phyloP scores from a whole-genome alignment of 2,888 invertebrate genomes.

The Barypeithes pellucidus region DNA sequence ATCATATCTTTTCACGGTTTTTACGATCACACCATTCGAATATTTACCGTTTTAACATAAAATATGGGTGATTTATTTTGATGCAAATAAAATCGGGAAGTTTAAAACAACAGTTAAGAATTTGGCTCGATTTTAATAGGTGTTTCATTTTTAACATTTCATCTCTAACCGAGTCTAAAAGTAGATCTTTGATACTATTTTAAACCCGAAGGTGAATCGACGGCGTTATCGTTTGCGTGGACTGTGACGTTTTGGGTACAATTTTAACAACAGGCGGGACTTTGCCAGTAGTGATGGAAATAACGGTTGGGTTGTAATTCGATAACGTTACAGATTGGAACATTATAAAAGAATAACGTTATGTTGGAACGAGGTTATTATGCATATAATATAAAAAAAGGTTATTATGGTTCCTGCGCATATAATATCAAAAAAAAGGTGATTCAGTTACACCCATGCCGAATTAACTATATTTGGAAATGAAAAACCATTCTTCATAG shows the following conservation, averaged over 20 bases:
- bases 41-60: not conserved
- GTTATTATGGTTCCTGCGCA: too few species aligned
- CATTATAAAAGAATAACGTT: too few species aligned
- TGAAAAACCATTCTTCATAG: too few species aligned
- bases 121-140: constrained; percentile 28
- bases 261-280: constrained; percentile 41
- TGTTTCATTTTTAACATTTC: constrained; percentile 32
- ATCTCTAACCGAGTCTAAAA: constrained; percentile 44
- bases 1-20: not conserved
- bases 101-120: constrained; percentile 11
- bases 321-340: too few species aligned
- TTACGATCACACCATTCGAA: not conserved
- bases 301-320: too few species aligned
- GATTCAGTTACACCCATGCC: too few species aligned
- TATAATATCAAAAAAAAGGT: too few species aligned
- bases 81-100: not conserved
- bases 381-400: too few species aligned
- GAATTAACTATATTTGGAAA: too few species aligned
- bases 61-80: not conserved
- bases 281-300: constrained; percentile 47
- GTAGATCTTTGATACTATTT: constrained; percentile 40
- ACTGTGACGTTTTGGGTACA: constrained; percentile 42
- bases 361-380: too few species aligned
- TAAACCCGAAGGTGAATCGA: constrained; percentile 50
- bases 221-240: constrained; percentile 47